Base-by-base conservation (phyloP, 2,113 vertebrate species). In the Noturus placidus region DNA sequence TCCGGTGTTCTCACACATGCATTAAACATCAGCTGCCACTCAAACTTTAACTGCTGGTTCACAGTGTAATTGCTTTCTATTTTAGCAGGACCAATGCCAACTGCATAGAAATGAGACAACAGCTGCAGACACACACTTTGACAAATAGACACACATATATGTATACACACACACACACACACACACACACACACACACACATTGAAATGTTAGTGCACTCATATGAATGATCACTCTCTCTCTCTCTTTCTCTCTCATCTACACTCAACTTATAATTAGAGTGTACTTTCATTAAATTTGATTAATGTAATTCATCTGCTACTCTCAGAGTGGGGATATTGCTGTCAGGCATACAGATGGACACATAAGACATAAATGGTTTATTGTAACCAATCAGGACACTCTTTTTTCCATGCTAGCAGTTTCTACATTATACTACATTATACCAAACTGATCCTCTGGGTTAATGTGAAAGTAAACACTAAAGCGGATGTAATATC, bases 21-120 rank as follows among this genome's bases (percentile, higher is more conserved):
- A 92, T 91, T 89, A 91, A 91, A 88, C 88, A 92, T 87, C 85
- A 88, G 86, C 86, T 90, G 90, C 87, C 91, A 88, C 89, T 92
- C 91, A 91, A 90, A 92, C 88, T 92, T 90, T 92, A 91, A 91
- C 84, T 89, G 76, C 87, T 83, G 85, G 85, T 88, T 91, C 86
- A 82, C 86, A 77, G 69, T 86, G 88, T 91, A 91, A 92, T 90
- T 92, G 88, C 86, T 89, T 84, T 76, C 87, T 88, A 88, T 92
- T 91, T 87, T 89, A 89, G 87, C 59, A 83, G 89, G 83, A 86
- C 63, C 67, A 61, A 90, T 86, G 87, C 86, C 83, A 87, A 86
- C 81, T 83, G 89, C 88, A 89, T 90, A 87, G 88, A 83, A 89
- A 88, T 87, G 90, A 89, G 88, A 85, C 89, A 90, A 88, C 85